Evolutionary conservation across 2,113 vertebrate species (phyloP).

Genomic region (Trogon surrucura): DNA sequence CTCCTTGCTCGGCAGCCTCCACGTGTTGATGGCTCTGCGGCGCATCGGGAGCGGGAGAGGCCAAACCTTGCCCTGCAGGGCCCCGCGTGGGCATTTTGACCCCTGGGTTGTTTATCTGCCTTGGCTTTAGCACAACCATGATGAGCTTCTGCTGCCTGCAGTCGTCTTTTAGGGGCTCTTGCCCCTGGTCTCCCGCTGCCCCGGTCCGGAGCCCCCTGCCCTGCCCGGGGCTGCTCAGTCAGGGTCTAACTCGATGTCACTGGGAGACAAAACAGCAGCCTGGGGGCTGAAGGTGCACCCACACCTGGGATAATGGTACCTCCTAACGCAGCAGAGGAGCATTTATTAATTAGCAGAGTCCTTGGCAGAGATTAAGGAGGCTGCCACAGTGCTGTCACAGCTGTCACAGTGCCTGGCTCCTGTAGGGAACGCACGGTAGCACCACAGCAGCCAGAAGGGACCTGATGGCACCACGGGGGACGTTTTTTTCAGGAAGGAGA

Average conservation of each 20-base stretch:
- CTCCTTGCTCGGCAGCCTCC: background rate
- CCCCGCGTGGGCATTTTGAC: background rate
- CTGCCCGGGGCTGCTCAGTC: background rate
- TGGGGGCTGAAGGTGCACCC: background rate
- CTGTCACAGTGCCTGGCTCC: background rate
- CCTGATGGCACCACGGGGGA: rapidly evolving
- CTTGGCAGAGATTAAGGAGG: background rate
- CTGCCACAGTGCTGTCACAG: too few relatives aligned
- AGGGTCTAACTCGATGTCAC: background rate
- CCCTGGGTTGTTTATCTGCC: background rate
- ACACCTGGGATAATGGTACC: background rate
- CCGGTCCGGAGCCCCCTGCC: background rate
- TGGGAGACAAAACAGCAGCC: background rate
- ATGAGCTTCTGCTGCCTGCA: background rate
- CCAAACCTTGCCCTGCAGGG: rapidly evolving
- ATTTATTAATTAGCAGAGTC: background rate
- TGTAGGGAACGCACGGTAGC: rapidly evolving
- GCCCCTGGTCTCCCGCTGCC: background rate
- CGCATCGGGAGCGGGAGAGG: background rate
- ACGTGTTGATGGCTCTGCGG: background rate
- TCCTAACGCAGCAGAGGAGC: background rate
- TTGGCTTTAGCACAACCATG: background rate
- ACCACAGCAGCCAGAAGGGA: background rate
- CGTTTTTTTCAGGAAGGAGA: rapidly evolving
- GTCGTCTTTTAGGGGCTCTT: background rate